Base-by-base conservation (phyloP, 2,888 invertebrate species). In the Exephanes ischioxanthus region DNA sequence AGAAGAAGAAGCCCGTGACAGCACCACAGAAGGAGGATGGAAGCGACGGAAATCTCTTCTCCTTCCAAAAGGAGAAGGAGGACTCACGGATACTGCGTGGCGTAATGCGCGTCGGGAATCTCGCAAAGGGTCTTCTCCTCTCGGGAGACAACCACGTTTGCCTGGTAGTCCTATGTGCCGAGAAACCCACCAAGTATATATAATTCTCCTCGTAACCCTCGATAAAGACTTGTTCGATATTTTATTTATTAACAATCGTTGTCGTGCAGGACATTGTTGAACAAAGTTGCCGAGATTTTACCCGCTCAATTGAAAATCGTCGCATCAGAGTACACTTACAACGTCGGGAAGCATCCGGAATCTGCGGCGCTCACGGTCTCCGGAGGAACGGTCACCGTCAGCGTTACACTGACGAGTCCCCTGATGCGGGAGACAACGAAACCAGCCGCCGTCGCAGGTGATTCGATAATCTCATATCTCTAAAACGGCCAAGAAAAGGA, bases 21-120 rank as follows among this genome's bases (percentile, higher is more conserved):
- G 88, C 92, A n/a, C 91, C 92, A 41, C 92, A 90, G 90, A 94
- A 92, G 87, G 95, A 97, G 92, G 97, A 97, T 88, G 97, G 97
- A 90, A 95, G 98, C 53, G 97, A 97, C 93, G 97, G 93, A 6
- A 93, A 92, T 89, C 88, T 92, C n/a, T 95, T 97, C 90, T 96
- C 96, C 79, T 96, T 96, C 94, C 96, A 96, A 94, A 95, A 95
- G 87, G 95, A 97, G 90, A 96, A 96, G 89, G 96, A 96, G 87
- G 95, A 95, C 82, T 91, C 93, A 0, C 96, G 99, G 85, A 96
- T 98, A 89, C 95, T 99, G 67, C 98, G 99, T 94, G 99, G 99
- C 84, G 99, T 99, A 41, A 99, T 99, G 98, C 96, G 99, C 87
- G 99, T 99, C 67, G 99, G 99, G 77, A 97, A 97, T 92, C 94